These are phyloP conservation scores for Fragum whitleyi DNA, from an alignment of 2,888 invertebrate genomes.

Conservation along the genomic window DNA sequence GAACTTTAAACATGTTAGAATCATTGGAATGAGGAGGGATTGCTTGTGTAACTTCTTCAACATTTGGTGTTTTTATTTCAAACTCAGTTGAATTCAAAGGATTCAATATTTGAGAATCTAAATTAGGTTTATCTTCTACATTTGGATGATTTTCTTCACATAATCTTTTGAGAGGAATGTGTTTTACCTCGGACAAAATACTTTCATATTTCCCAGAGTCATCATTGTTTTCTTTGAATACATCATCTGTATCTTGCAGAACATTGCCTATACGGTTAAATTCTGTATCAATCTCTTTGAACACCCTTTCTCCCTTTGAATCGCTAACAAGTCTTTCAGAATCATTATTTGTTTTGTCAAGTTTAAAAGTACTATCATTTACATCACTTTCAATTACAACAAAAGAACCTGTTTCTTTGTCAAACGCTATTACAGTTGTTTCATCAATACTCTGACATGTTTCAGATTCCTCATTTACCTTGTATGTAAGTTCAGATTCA, in stretches of 20 bases:
- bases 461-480: constrained; percentile 28
- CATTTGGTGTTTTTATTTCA: neutral
- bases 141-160: neutral
- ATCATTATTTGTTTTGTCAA: neutral
- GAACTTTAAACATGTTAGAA: constrained; percentile 41
- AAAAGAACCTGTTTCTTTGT: neutral
- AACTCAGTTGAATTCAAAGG: neutral
- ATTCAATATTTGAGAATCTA: neutral
- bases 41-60: neutral
- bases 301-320: neutral
- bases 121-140: neutral
- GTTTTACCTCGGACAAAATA: neutral
- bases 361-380: neutral
- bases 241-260: neutral
- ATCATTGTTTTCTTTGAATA: neutral
- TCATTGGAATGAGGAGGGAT: constrained; percentile 23
- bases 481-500: constrained; percentile 23
- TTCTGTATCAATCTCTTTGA: neutral
- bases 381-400: neutral
- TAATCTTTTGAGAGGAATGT: constrained; percentile 13
- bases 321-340: neutral
- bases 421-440: neutral
- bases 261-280: neutral
- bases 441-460: constrained; percentile 46
- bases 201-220: neutral